phyloP scores from a whole-genome alignment of 2,113 vertebrate genomes.

The Gallinago paraguaiae region DNA sequence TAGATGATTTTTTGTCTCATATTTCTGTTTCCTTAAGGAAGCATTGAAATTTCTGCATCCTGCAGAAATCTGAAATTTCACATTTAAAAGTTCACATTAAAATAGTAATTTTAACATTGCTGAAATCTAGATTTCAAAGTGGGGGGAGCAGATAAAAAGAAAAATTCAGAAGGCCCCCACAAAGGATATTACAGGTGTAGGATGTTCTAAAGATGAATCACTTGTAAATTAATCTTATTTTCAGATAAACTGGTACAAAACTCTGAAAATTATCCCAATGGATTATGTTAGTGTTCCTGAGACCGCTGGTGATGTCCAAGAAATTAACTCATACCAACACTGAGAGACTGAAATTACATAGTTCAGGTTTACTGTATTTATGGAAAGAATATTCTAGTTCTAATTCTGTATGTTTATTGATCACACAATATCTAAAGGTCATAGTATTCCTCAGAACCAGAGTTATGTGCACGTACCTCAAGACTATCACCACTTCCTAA shows the following conservation, averaged over 20 bases:
- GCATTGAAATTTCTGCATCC: background rate
- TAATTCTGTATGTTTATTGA: background rate
- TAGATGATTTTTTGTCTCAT: background rate
- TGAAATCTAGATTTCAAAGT: background rate
- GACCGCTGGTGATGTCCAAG: background rate
- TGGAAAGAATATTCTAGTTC: background rate
- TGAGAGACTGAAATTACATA: background rate
- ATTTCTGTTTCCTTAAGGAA: background rate
- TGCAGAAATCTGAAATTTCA: background rate
- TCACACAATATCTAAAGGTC: background rate
- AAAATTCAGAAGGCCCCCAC: background rate
- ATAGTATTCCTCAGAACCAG: background rate
- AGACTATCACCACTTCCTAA: background rate
- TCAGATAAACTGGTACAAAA: background rate
- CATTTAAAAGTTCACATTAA: background rate
- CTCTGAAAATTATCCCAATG: background rate
- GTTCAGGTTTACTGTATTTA: background rate
- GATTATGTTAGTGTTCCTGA: background rate
- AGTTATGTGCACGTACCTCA: background rate
- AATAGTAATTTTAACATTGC: background rate
- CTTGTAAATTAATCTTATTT: background rate
- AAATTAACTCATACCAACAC: background rate
- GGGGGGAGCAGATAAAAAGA: background rate
- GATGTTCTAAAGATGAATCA: background rate
- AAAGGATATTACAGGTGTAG: background rate